A percentile compares a stretch with the other conserved stretches of the same genome.
phyloP scores from a whole-genome alignment of 1,140 invertebrate genomes.

The Bombus cullumanus region DNA sequence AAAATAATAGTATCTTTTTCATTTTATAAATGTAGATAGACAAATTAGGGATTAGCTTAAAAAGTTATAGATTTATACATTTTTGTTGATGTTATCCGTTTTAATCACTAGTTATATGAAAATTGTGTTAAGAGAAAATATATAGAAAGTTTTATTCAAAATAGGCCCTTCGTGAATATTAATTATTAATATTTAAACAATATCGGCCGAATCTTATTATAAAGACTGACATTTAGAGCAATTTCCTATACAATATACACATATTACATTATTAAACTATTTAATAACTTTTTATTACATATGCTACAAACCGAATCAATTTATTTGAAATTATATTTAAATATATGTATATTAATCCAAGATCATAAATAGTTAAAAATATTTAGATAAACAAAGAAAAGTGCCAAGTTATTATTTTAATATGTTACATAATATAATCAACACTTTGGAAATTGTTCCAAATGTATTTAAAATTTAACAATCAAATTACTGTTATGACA shows the following conservation, averaged over 20 bases:
- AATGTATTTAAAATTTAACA: constrained; percentile 34
- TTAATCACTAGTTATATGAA: constrained; percentile 5
- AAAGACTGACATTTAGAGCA: constrained; percentile 52
- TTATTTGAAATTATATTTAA: constrained; percentile 17
- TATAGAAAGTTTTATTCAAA: constrained; percentile 25
- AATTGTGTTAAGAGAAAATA: constrained; percentile 9
- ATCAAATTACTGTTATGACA: constrained; percentile 28
- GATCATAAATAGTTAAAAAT: not conserved
- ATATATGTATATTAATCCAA: constrained; percentile 9
- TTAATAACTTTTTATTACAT: constrained; percentile 17
- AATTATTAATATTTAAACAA: constrained; percentile 21
- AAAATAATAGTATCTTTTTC: constrained; percentile 16
- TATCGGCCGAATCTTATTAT: constrained; percentile 15
- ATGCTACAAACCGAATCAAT: not conserved
- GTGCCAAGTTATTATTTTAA: constrained; percentile 41
- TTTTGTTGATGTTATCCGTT: constrained; percentile 28
- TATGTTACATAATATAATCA: constrained; percentile 18
- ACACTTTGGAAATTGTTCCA: constrained; percentile 42
- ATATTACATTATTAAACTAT: constrained; percentile 22
- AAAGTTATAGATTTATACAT: constrained; percentile 24
- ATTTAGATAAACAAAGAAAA: constrained; percentile 1
- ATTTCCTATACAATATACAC: constrained; percentile 29
- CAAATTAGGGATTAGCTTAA: not conserved
- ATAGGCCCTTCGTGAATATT: constrained; percentile 6
- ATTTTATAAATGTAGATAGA: constrained; percentile 31